Evolutionary conservation across 2,888 invertebrate species (phyloP), one percentile per base, ranked within the genome.

Genomic region (Branchinecta sandiegonensis): DNA sequence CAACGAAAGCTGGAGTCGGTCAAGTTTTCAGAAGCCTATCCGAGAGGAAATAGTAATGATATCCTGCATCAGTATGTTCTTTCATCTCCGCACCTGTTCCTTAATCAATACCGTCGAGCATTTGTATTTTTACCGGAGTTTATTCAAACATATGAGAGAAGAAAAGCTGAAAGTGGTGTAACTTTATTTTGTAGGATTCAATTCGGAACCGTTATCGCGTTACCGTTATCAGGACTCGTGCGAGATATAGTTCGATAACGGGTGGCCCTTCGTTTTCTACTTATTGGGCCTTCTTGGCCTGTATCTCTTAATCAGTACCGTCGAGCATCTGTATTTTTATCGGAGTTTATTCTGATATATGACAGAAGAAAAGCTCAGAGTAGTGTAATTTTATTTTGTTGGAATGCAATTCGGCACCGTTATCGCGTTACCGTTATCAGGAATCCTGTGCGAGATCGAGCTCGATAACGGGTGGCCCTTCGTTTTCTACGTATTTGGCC

Each of bases 401-500:
- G 69, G 69, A 23, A 69, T 65, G 46, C 69, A 69, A 46, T 69
- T 69, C 47, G 69, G 69, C 17, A 69, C 67, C 8, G 69, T 69
- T 47, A 64, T 69, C 13, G 46, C 67, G n/a, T 23, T 69, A 48
- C 69, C 69, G 3, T 23, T 69, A 10, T 67, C 69, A n/a, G 69
- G 69, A 8, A n/a, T 9, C n/a, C 65, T 69, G 12, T 63, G 65
- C 47, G 64, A 56, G 10, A 37, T 67, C 47, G 48, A 67, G 12
- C 12, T 67, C 4, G 69, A 69, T 23, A 67, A 68, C 46, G 73
- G 73, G n/a, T 76, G 76, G 76, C 73, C 74, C 2, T 71, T 74
- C 8, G 76, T 76, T 5, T 77, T 77, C 72, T 77, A 77, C 70
- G 71, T 76, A 12, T 76, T 76, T 47, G 77, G 77, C 13, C 69